Conservation (phyloP, 1,140 invertebrate genomes). For the Cotesia typhae region DNA sequence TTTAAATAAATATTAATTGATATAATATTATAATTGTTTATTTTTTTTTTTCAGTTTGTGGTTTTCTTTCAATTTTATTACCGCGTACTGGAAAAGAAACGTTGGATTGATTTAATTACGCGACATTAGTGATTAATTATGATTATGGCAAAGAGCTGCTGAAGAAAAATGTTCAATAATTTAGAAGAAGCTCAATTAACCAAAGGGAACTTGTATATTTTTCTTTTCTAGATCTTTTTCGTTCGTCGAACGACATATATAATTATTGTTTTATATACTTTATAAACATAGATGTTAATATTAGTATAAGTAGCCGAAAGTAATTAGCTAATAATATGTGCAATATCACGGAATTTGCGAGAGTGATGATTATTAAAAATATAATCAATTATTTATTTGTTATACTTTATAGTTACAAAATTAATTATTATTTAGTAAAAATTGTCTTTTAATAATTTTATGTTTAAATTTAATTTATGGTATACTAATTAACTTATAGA, state of each 20-base stretch:
- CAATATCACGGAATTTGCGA: neutral
- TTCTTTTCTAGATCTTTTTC: neutral
- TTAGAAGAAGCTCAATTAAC: neutral
- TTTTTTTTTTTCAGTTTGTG: slow-evolving; percentile 69
- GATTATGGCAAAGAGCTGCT: neutral
- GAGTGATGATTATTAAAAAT: slow-evolving; percentile 20
- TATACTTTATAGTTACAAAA: neutral
- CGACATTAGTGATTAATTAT: neutral
- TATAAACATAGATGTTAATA: slow-evolving; percentile 6
- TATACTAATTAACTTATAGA: neutral
- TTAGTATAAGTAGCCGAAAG: neutral
- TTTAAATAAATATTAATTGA: slow-evolving; percentile 62
- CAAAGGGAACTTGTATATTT: neutral
- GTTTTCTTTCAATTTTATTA: slow-evolving; percentile 72
- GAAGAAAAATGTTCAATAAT: neutral
- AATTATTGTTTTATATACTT: neutral
- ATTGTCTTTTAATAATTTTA: neutral
- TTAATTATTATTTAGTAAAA: neutral
- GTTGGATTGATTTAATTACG: slow-evolving; percentile 65
- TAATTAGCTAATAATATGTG: neutral
- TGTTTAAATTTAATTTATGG: neutral
- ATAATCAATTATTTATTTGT: slow-evolving; percentile 29
- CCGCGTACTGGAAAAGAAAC: slow-evolving; percentile 75
- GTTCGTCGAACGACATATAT: neutral
- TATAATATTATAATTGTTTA: slow-evolving; percentile 22